Evolutionary conservation across 2,888 invertebrate genomes (phyloP).

Genomic region (Toxonevra muliebris): DNA sequence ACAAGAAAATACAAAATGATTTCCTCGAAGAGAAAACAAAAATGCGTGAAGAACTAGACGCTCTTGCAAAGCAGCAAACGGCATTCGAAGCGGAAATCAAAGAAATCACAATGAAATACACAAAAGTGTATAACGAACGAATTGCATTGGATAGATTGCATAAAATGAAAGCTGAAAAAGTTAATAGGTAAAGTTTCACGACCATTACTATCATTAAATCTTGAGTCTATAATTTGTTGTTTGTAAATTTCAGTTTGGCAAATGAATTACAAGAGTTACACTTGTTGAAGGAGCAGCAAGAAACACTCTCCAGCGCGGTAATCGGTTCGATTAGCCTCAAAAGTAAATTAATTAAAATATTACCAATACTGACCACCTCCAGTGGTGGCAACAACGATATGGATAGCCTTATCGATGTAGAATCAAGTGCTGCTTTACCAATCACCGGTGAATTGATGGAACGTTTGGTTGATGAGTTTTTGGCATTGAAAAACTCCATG

Average conservation of each 20-base stretch:
- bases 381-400: slow-evolving; percentile 58
- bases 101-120: slow-evolving; percentile 50
- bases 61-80: slow-evolving; percentile 48
- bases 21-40: slow-evolving; percentile 55
- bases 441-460: slow-evolving; percentile 59
- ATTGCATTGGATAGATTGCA: slow-evolving; percentile 59
- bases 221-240: neutral
- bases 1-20: slow-evolving; percentile 56
- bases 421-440: slow-evolving; percentile 46
- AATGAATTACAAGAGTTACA: slow-evolving; percentile 52
- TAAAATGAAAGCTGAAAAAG: slow-evolving; percentile 60
- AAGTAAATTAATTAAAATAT: slow-evolving; percentile 59
- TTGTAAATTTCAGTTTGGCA: slow-evolving; percentile 42
- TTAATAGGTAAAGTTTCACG: slow-evolving; percentile 47
- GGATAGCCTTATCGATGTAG: slow-evolving; percentile 60
- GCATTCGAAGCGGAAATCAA: slow-evolving; percentile 56
- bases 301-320: slow-evolving; percentile 34
- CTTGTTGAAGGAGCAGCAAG: slow-evolving; percentile 11
- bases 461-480: slow-evolving; percentile 59
- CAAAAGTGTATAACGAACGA: slow-evolving; percentile 55
- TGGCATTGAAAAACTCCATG: slow-evolving; percentile 56
- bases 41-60: slow-evolving; percentile 51
- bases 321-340: slow-evolving; percentile 54
- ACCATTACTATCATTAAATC: neutral
- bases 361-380: slow-evolving; percentile 54